Conservation (phyloP, 2,797 vertebrate genomes). For the Zalophus californianus region DNA sequence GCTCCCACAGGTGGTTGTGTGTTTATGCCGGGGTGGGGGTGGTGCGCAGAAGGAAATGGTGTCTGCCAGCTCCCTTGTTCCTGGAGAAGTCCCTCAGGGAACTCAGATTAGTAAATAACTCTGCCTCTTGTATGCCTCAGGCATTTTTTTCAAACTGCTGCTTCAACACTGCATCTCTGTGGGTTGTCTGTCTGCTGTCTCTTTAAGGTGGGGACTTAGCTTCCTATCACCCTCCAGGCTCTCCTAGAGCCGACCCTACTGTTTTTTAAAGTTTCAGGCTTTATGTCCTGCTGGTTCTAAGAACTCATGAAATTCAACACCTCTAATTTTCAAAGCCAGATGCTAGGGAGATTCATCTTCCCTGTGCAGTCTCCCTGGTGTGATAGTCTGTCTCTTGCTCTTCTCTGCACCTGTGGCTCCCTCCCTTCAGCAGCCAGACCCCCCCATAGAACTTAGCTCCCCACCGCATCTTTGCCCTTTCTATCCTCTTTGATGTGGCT, state of each 20-base stretch:
- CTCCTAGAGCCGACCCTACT: background rate
- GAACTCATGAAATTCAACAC: background rate
- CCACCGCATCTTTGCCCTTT: background rate
- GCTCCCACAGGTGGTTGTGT: background rate
- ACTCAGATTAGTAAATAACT: background rate
- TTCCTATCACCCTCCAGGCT: background rate
- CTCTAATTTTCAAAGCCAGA: background rate
- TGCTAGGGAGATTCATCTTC: background rate
- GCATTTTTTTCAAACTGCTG: background rate
- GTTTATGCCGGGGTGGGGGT: background rate
- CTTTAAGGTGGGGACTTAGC: background rate
- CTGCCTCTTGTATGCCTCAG: background rate
- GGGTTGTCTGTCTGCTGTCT: background rate
- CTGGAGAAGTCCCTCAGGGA: background rate
- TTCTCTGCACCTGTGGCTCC: background rate
- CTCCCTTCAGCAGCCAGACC: background rate
- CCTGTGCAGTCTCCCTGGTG: background rate
- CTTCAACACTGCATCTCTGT: background rate
- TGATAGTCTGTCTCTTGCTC: background rate
- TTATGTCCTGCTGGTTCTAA: background rate
- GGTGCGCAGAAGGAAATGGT: background rate
- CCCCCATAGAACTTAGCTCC: background rate
- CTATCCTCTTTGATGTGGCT: background rate
- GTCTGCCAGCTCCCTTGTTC: background rate
- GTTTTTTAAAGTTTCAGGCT: background rate